Base-by-base conservation (phyloP, 2,113 vertebrate species). In the Pampusana beccarii region DNA sequence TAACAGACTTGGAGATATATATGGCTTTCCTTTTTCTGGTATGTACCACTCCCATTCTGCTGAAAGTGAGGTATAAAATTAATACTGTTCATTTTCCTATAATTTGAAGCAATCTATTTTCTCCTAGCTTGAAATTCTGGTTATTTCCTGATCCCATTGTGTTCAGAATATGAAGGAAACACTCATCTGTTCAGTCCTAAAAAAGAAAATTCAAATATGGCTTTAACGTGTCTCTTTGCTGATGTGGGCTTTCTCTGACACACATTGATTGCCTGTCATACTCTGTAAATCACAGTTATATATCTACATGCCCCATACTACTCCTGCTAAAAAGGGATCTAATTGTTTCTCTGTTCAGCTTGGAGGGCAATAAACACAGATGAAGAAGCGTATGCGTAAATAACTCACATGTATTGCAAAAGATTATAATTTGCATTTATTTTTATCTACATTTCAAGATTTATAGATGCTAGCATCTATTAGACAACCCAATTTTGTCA, bases 221-320 rank as follows among this genome's bases (percentile, higher is more conserved):
- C 61, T 91, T 71, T 70, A 26, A 48, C 24, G 29, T 86, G 56
- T 78, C 86, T 93, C 53, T 87, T 51, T 92, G 93, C 85, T 93
- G 75, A 90, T 88, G 60, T 71, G 56, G 77, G 28, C 87, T 97
- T 95, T 70, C 92, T 95, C 77, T 93, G 82, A 92, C n/a, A n/a
- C 29, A 23, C 72, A 69, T 18, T 29, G 73, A 94, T 94, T 88
- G 89, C 44, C 86, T 92, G 82, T 95, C 85, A 88, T 31, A 82
- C 11, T 69, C 60, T 54, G 91, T 97, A 96, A 95, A 96, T 93
- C 65, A 97, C 77, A 97, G 88, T 62, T 74, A 34, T 36, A 34
- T 75, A 69, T 78, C 60, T 95, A 56, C 94, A 46, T 74, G 36
- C 57, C 75, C 46, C 19, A 26, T 50, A 75, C 69, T 64, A 28